These are phyloP conservation scores for Ardeotis arabs DNA, from an alignment of 2,113 vertebrate genomes.

Conservation along the genomic window DNA sequence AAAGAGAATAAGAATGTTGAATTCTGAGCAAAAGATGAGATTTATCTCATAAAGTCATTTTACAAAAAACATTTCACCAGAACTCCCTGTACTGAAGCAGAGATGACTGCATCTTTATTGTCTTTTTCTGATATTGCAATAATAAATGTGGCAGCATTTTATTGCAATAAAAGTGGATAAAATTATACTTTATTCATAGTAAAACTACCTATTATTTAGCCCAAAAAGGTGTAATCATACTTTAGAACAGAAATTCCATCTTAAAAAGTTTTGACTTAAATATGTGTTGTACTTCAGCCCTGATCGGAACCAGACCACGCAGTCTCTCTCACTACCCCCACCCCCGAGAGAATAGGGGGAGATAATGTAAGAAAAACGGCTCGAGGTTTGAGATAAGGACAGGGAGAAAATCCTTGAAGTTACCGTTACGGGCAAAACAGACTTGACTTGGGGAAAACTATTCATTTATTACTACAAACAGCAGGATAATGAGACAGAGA, in stretches of 20 bases:
- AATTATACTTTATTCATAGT: background rate
- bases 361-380: too few species aligned
- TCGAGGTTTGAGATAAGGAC: too few species aligned
- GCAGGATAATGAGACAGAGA: too few species aligned
- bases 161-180: background rate
- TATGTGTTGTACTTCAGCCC: too few species aligned
- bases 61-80: background rate
- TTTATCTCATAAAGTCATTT: background rate
- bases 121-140: background rate
- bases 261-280: background rate
- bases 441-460: too few species aligned
- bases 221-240: background rate
- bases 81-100: background rate
- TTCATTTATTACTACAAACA: too few species aligned
- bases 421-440: too few species aligned
- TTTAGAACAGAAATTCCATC: background rate
- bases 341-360: too few species aligned
- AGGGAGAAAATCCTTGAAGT: too few species aligned
- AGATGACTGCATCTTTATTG: background rate
- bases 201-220: background rate
- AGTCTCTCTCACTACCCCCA: too few species aligned
- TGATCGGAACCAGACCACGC: too few species aligned
- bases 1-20: background rate
- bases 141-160: background rate
- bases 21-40: background rate